Evolutionary conservation across 2,888 invertebrate species (phyloP).

Genomic region (Eupithecia centaureata): DNA sequence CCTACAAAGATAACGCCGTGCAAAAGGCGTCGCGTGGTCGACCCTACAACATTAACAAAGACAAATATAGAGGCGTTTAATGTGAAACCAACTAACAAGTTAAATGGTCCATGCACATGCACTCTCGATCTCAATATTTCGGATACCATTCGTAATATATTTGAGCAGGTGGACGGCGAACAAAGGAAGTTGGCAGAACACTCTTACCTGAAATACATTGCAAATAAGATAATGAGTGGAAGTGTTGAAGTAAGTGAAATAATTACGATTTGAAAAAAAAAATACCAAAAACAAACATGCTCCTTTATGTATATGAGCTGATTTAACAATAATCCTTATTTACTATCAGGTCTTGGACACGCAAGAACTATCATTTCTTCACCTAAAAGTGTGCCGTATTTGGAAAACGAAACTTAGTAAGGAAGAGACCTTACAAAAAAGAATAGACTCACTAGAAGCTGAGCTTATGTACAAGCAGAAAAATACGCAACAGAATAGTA

Average conservation of each 20-base stretch:
- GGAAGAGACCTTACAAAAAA: conserved; percentile 73
- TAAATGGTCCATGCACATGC: conserved; percentile 73
- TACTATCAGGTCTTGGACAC: conserved; percentile 68
- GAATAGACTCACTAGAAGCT: conserved; percentile 74
- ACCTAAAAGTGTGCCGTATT: conserved; percentile 80
- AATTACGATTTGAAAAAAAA: not conserved
- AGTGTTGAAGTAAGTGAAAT: conserved; percentile 63
- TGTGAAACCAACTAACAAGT: conserved; percentile 62
- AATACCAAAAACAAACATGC: not conserved
- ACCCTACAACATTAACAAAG: conserved; percentile 63
- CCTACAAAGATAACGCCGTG: conserved; percentile 57
- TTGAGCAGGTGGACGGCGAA: conserved; percentile 74
- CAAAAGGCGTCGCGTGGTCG: conserved; percentile 51
- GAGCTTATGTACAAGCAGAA: conserved; percentile 78
- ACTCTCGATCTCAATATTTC: conserved; percentile 70
- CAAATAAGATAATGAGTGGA: conserved; percentile 66
- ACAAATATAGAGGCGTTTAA: conserved; percentile 72
- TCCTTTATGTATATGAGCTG: not conserved
- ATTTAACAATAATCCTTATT: not conserved
- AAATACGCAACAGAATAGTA: conserved; percentile 78
- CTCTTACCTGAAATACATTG: conserved; percentile 71
- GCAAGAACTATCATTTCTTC: conserved; percentile 82
- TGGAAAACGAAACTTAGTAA: conserved; percentile 73
- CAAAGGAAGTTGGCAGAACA: conserved; percentile 72
- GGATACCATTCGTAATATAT: conserved; percentile 75